A percentile compares a stretch with the other conserved stretches of the same genome.
phyloP scores from a whole-genome alignment of 1,140 invertebrate species.

The Caenorhabditis latens region DNA sequence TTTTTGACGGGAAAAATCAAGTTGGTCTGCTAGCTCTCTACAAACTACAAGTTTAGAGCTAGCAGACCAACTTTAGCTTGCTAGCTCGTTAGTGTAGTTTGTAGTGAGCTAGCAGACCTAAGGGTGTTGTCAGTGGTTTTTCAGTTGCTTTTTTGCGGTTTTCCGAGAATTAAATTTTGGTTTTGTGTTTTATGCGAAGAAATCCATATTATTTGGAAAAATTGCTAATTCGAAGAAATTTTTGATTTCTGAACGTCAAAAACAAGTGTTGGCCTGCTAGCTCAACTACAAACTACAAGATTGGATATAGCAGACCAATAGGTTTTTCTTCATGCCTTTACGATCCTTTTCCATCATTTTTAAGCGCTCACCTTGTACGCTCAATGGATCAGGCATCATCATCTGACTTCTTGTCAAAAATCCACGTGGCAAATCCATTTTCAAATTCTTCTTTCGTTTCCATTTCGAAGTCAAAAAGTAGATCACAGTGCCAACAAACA shows the following conservation, averaged over 20 bases:
- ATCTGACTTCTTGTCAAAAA: neutral
- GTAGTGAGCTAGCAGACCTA: too few species aligned
- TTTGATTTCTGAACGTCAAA: too few species aligned
- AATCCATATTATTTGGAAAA: too few species aligned
- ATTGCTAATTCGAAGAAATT: too few species aligned
- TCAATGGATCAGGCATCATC: neutral
- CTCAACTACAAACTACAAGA: neutral
- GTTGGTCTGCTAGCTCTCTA: neutral
- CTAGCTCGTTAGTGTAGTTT: too few species aligned
- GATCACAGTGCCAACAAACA: neutral
- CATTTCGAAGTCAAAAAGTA: slow-evolving; percentile 25
- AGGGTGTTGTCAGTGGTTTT: too few species aligned
- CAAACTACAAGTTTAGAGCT: neutral
- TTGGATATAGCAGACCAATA: neutral
- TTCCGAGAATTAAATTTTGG: too few species aligned
- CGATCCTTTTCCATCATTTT: neutral
- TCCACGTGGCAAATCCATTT: neutral
- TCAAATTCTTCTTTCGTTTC: neutral
- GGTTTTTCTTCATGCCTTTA: neutral
- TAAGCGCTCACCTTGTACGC: neutral
- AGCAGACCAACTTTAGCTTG: neutral
- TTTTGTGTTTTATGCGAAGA: too few species aligned
- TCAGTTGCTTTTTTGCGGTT: neutral
- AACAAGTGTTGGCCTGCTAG: neutral
- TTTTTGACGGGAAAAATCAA: too few species aligned